Conservation (phyloP, 2,888 invertebrate species). For the Rotaria sp. region DNA sequence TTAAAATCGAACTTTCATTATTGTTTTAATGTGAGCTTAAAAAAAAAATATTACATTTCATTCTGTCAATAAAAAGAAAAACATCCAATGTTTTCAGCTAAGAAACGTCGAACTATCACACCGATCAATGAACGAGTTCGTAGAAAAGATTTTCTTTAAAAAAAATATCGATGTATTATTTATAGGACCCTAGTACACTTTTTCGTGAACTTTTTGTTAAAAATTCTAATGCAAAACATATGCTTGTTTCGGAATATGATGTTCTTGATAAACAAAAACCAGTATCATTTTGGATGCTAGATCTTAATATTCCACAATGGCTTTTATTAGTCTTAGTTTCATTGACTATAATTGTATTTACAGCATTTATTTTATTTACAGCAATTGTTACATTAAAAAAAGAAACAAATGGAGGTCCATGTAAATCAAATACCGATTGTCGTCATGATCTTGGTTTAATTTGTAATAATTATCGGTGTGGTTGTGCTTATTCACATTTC, state of each 20-base stretch:
- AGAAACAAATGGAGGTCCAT: neutral
- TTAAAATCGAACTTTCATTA: neutral
- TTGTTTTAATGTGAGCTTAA: too few species aligned
- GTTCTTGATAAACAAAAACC: neutral
- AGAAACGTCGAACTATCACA: neutral
- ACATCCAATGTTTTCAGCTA: neutral
- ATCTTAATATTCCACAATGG: neutral
- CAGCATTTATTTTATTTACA: neutral
- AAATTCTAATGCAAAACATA: neutral
- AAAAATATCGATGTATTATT: too few species aligned
- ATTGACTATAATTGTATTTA: neutral
- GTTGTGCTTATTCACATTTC: slow-evolving; percentile 9
- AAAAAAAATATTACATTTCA: neutral
- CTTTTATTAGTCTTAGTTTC: neutral
- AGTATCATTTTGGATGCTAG: neutral
- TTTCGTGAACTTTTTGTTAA: neutral
- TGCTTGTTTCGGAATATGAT: neutral
- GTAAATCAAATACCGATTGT: neutral
- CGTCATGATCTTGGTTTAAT: neutral
- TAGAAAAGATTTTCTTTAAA: too few species aligned
- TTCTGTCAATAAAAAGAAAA: neutral
- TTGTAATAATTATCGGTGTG: neutral
- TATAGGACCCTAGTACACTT: too few species aligned
- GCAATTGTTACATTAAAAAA: neutral
- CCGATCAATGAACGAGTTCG: neutral